A percentile compares a stretch with the other conserved stretches of the same genome.
These are phyloP conservation scores for Oostethus manadensis DNA, from an alignment of 2,113 vertebrate genomes.

Conservation along the genomic window DNA sequence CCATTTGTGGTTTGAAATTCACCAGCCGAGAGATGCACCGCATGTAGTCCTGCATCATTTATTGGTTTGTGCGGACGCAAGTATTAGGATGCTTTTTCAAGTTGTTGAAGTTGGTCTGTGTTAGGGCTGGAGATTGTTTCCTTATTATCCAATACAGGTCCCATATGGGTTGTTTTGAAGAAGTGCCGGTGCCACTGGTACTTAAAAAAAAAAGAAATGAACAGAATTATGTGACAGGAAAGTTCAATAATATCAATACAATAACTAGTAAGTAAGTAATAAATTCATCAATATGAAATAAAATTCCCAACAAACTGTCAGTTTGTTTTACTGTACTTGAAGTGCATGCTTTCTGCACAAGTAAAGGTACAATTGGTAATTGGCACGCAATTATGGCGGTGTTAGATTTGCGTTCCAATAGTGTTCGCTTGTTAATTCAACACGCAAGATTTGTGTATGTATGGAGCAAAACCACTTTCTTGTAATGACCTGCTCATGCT, in stretches of 20 bases:
- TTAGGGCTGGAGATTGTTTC: neutral
- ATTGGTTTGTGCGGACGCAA: neutral
- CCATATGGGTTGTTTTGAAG: no score
- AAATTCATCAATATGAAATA: no score
- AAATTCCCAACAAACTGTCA: neutral
- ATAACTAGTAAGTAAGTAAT: neutral
- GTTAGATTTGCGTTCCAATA: no score
- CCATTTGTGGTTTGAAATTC: neutral
- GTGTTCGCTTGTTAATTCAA: no score
- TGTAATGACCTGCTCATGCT: no score
- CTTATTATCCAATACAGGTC: no score
- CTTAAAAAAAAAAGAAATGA: no score
- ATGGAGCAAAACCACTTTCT: no score
- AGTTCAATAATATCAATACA: neutral
- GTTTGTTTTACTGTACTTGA: neutral
- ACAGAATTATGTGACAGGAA: neutral
- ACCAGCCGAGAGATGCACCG: neutral
- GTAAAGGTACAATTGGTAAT: no score
- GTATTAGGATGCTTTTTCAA: neutral
- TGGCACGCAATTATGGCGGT: no score
- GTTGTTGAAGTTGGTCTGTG: neutral
- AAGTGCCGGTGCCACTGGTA: neutral
- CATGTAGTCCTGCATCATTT: neutral
- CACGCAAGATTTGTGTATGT: no score
- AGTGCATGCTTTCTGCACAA: no score